These are phyloP conservation scores for Zosterops pallidus DNA, from an alignment of 2,113 vertebrate species.

Conservation along the genomic window DNA sequence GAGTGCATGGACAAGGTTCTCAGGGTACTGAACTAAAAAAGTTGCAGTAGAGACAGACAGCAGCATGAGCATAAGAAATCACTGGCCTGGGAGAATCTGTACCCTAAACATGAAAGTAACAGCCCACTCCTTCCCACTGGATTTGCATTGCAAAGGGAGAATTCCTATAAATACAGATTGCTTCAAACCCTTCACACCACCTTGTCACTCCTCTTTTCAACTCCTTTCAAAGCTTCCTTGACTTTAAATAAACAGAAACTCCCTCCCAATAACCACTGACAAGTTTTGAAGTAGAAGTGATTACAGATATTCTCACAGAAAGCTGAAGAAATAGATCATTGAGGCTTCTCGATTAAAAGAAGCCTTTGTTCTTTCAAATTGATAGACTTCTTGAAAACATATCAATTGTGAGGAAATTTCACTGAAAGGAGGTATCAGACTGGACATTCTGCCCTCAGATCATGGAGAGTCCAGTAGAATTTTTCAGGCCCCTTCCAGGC, in stretches of 20 bases:
- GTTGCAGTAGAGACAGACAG: rapidly evolving
- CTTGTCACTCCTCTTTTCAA: not conserved
- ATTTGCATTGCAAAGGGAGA: not conserved
- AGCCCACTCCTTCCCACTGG: not conserved
- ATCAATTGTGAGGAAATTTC: not conserved
- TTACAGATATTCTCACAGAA: not conserved
- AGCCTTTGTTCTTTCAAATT: not conserved
- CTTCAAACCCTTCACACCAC: not conserved
- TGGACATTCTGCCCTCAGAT: not conserved
- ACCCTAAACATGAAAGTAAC: not conserved
- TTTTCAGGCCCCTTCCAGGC: not conserved
- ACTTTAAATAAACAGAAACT: not conserved
- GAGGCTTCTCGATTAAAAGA: not conserved
- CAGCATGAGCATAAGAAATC: not conserved
- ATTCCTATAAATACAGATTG: not conserved
- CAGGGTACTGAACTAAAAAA: not conserved
- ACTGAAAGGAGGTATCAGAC: not conserved
- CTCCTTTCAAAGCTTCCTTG: not conserved
- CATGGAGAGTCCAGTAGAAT: not conserved
- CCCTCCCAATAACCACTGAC: not conserved
- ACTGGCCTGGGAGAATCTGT: not conserved
- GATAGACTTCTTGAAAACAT: not conserved
- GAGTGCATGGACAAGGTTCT: not conserved
- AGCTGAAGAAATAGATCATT: not conserved
- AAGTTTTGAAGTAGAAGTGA: not conserved